Conservation (phyloP, 2,113 vertebrate species). For the Pangasianodon hypophthalmus region DNA sequence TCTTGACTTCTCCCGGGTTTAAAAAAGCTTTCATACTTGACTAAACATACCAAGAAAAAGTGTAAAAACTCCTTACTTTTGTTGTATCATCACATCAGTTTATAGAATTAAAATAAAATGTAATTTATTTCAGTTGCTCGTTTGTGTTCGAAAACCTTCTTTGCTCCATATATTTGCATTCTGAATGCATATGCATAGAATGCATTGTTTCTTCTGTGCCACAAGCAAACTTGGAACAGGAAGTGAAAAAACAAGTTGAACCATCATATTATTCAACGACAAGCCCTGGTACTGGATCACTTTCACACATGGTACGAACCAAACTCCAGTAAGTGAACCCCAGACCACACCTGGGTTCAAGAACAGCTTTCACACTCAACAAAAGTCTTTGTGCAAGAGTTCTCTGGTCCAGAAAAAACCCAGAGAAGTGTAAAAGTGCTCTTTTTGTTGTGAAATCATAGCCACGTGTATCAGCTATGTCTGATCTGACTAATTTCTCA, state of each 20-base stretch:
- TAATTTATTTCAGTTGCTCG: not conserved
- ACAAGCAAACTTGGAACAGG: not conserved
- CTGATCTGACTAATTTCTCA: not conserved
- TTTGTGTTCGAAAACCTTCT: not conserved
- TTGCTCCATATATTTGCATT: not conserved
- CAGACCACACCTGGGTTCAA: not conserved
- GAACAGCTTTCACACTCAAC: not conserved
- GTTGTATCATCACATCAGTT: not conserved
- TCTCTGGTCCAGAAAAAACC: not conserved
- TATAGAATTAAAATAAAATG: not conserved
- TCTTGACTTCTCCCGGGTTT: not conserved
- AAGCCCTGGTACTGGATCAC: not conserved
- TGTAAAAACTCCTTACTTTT: not conserved
- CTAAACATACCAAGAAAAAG: not conserved
- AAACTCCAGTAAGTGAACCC: not conserved
- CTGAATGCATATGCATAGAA: not conserved
- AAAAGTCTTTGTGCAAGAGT: not conserved
- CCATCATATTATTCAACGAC: not conserved
- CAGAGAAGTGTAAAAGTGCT: not conserved
- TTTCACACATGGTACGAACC: not conserved
- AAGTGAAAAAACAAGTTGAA: not conserved
- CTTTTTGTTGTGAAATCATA: not conserved
- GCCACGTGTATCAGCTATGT: not conserved
- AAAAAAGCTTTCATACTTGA: not conserved
- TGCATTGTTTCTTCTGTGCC: not conserved